phyloP scores from a whole-genome alignment of 2,113 vertebrate species.

The Platysteira castanea region DNA sequence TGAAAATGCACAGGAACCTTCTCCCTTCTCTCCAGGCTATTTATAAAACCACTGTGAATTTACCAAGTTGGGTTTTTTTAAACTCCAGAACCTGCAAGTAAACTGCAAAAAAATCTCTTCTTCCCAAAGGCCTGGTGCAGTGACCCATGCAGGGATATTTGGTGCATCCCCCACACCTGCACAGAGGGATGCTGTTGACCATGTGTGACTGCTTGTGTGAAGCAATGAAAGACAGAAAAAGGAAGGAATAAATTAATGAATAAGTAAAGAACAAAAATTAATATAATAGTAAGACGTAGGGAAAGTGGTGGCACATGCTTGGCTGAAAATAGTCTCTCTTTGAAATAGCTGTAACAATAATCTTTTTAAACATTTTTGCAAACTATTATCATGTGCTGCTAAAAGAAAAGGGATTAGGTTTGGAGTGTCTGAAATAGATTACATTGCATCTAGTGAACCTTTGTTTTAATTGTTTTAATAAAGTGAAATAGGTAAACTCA shows the following conservation, averaged over 20 bases:
- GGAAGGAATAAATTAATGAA: not conserved
- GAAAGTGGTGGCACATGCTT: not conserved
- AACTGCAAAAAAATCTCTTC: not conserved
- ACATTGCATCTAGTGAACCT: conserved; percentile 18
- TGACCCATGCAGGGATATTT: not conserved
- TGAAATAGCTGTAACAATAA: not conserved
- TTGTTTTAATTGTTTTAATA: conserved; percentile 41
- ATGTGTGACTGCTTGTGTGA: not conserved
- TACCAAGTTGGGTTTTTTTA: not conserved
- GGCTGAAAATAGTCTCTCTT: not conserved
- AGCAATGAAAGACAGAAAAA: not conserved
- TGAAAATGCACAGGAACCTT: not conserved
- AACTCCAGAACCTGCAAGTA: not conserved
- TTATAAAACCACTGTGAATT: conserved; percentile 21
- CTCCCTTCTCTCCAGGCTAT: not conserved
- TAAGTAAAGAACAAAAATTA: not conserved
- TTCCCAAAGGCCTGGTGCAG: not conserved
- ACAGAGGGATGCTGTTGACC: not conserved
- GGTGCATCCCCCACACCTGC: not conserved
- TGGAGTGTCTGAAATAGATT: conserved; percentile 14
- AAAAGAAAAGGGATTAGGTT: conserved; percentile 24
- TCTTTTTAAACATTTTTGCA: conserved; percentile 1
- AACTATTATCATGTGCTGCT: not conserved
- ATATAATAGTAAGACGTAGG: not conserved
- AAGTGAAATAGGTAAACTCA: not conserved